Evolutionary conservation across 2,888 invertebrate genomes (phyloP), one percentile per base, ranked within the genome.

Genomic region (Calephelis perditalis): DNA sequence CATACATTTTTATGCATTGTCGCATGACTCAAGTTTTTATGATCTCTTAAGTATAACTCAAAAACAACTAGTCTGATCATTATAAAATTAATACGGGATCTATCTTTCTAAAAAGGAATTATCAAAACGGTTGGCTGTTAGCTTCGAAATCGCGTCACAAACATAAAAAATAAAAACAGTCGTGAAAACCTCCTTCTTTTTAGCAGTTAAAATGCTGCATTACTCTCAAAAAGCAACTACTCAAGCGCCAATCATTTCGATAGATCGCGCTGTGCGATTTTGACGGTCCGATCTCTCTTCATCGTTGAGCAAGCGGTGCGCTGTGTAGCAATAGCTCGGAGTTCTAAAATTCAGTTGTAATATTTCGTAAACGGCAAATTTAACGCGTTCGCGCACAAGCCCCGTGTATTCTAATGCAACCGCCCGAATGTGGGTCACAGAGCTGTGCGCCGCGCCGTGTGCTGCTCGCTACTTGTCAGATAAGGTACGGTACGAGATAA

Each of bases 341-440:
- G 82, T 79, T 85, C 84, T 82, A 82, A 86, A 87, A 88, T 87
- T 87, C 80, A 84, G 82, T 84, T 82, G 81, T 84, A 84, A 82
- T 81, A 81, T 88, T 89, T 89, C 84, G 89, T 86, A 87, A 89
- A 87, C 86, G 79, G 82, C 82, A 81, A 87, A 86, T 85, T 85
- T 82, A 84, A 83, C 82, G 81, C 85, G 81, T 81, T 79, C 78
- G 82, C 78, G 81, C 78, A 77, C 82, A 81, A 26, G 85, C 83
- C 82, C 81, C 79, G 80, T 82, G 78, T 84, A 86, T 84, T 86
- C 81, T 84, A 86, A 82, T 84, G 86, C 85, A 87, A 87, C 81
- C 81, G 75, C 76, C 76, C 76, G 78, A 82, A 89, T 87, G 81
- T 88, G 73, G 89, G 86, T 84, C 87, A 82, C 77, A 72, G 75